These are phyloP conservation scores for Tarsius wallacei DNA, from an alignment of 2,797 vertebrate species.

Conservation along the genomic window DNA sequence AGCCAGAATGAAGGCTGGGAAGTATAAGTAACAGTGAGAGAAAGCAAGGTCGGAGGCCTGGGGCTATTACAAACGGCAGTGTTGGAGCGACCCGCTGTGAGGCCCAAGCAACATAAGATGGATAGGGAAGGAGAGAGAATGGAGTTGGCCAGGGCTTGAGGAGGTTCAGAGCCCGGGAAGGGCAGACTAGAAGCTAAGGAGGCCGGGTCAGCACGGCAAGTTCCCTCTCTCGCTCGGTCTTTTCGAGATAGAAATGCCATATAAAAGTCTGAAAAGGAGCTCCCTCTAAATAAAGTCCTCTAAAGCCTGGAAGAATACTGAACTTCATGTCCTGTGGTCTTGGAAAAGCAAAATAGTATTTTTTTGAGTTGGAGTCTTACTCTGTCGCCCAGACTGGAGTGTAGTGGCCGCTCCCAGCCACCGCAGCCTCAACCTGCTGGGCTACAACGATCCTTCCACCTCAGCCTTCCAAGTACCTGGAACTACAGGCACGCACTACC, in stretches of 20 bases:
- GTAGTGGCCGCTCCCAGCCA: too few relatives aligned
- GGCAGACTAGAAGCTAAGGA: too few relatives aligned
- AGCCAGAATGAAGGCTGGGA: background rate
- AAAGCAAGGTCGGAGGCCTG: background rate
- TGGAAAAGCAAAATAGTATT: background rate
- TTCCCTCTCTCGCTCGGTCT: background rate
- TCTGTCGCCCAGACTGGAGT: too few relatives aligned
- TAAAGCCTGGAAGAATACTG: background rate
- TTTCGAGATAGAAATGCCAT: background rate
- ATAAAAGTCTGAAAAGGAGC: too few relatives aligned
- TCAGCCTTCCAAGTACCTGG: too few relatives aligned
- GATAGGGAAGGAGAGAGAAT: background rate
- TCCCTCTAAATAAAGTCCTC: background rate
- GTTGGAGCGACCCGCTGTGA: background rate
- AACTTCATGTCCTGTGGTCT: background rate
- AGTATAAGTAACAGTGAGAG: background rate
- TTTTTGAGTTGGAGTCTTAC: too few relatives aligned
- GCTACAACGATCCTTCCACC: too few relatives aligned
- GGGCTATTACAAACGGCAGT: accelerated
- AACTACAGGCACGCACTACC: too few relatives aligned
- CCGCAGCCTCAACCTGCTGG: too few relatives aligned
- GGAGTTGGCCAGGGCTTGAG: background rate
- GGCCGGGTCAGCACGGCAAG: background rate
- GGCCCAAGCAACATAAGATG: background rate
- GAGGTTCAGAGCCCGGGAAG: background rate